Conservation (phyloP, 2,888 invertebrate genomes). For the Argyra leucocephala region DNA sequence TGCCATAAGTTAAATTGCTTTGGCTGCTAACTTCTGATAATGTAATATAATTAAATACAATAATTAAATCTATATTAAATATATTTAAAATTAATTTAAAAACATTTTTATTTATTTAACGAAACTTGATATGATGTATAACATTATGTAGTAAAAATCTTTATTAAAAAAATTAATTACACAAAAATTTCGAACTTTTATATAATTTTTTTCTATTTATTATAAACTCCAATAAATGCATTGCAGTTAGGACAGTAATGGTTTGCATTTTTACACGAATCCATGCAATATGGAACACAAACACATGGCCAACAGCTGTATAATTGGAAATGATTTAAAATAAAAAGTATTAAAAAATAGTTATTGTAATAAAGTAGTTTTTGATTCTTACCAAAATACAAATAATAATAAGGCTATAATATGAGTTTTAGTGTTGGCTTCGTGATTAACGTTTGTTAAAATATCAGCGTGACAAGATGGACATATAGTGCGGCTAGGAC, state of each 20-base stretch:
- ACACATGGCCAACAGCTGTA: neutral
- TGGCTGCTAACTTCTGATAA: too few relatives aligned
- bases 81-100: too few relatives aligned
- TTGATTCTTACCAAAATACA: neutral
- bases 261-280: neutral
- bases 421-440: neutral
- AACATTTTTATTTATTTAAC: too few relatives aligned
- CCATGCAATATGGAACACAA: neutral
- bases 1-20: too few relatives aligned
- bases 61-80: too few relatives aligned
- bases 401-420: neutral
- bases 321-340: neutral
- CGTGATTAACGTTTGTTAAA: neutral
- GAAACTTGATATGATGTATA: too few relatives aligned
- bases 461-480: neutral
- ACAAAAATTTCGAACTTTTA: too few relatives aligned
- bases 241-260: slow-evolving; percentile 4
- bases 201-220: neutral
- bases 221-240: slow-evolving; percentile 1
- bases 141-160: too few relatives aligned
- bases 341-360: neutral
- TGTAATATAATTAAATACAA: too few relatives aligned
- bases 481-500: neutral
- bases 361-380: neutral
- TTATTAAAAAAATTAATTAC: too few relatives aligned